Evolutionary conservation across 2,888 invertebrate species (phyloP).

Genomic region (Caenorhabditis sinica): DNA sequence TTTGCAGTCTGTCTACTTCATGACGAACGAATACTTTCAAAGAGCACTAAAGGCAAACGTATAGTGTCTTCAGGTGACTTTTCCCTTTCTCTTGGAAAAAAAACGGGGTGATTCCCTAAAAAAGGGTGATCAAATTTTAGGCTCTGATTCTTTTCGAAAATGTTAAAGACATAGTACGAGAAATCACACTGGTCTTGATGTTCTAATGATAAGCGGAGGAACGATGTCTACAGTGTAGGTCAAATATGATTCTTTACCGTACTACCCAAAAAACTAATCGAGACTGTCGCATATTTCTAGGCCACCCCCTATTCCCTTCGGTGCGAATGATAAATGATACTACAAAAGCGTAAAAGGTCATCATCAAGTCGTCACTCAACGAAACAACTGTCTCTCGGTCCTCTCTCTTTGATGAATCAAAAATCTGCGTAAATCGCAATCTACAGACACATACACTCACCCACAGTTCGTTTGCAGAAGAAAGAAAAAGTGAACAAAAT

Average conservation of each 20-base stretch:
- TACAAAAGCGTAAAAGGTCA: conserved; percentile 26
- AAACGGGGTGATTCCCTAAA: too few species aligned
- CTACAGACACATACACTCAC: conserved; percentile 6
- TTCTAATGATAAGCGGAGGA: conserved; percentile 8
- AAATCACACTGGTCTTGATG: too few species aligned
- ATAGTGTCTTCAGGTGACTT: too few species aligned
- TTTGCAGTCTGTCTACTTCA: too few species aligned
- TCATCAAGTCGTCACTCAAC: conserved; percentile 25
- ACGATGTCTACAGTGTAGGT: background rate
- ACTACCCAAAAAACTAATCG: background rate
- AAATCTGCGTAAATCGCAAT: conserved; percentile 29
- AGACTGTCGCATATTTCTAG: background rate
- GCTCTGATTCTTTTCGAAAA: too few species aligned
- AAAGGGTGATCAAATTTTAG: too few species aligned
- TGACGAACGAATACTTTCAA: too few species aligned
- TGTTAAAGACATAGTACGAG: too few species aligned
- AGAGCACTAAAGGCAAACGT: too few species aligned
- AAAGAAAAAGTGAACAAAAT: background rate
- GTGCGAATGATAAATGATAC: conserved; percentile 23
- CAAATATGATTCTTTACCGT: background rate
- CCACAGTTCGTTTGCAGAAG: conserved; percentile 22
- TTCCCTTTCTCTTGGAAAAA: too few species aligned
- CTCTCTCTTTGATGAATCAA: conserved; percentile 16
- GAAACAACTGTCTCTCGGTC: background rate
- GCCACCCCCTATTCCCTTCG: conserved; percentile 6